Percentiles rank a stretch among this genome's conserved stretches.
Conservation (phyloP, 1,140 invertebrate genomes). For the Drosophila lacteicornis region DNA sequence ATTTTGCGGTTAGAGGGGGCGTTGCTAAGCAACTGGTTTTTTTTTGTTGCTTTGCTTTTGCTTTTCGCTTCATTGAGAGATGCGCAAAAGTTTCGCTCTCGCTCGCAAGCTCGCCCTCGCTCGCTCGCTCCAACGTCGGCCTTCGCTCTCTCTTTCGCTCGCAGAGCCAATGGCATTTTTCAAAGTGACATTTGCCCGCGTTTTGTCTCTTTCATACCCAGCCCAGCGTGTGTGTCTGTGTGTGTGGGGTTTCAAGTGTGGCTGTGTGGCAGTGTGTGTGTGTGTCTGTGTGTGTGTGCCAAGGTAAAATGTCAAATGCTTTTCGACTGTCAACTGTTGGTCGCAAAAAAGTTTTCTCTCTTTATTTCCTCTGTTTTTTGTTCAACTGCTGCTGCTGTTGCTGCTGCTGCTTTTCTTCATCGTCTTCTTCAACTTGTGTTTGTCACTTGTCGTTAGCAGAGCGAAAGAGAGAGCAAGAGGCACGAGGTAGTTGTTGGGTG, state of each 20-base stretch:
- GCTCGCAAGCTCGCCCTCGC: constrained; percentile 17
- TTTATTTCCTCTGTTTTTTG: constrained; percentile 23
- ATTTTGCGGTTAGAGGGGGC: constrained; percentile 81
- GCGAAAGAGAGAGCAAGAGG: constrained; percentile 37
- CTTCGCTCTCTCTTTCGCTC: constrained; percentile 44
- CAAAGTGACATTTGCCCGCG: constrained; percentile 84
- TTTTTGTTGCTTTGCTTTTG: constrained; percentile 36
- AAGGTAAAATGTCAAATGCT: constrained; percentile 85
- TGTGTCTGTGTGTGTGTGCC: constrained; percentile 39
- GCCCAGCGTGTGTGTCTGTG: constrained; percentile 36
- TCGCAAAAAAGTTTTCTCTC: constrained; percentile 66
- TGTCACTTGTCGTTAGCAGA: constrained; percentile 64
- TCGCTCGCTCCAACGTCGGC: constrained; percentile 17
- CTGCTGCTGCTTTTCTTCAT: constrained; percentile 21
- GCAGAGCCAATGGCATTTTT: constrained; percentile 84
- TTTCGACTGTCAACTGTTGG: constrained; percentile 83
- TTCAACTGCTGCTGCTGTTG: constrained; percentile 15
- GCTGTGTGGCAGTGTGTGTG: constrained; percentile 13
- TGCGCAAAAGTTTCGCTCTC: constrained; percentile 64
- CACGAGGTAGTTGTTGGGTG: constrained; percentile 13
- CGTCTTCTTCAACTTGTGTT: constrained; percentile 46
- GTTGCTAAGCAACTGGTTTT: constrained; percentile 84
- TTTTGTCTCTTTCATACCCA: constrained; percentile 68
- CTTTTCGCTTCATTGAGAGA: constrained; percentile 60
- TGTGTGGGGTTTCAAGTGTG: constrained; percentile 12